phyloP scores from a whole-genome alignment of 2,888 invertebrate genomes.

The Mythimna vitellina region DNA sequence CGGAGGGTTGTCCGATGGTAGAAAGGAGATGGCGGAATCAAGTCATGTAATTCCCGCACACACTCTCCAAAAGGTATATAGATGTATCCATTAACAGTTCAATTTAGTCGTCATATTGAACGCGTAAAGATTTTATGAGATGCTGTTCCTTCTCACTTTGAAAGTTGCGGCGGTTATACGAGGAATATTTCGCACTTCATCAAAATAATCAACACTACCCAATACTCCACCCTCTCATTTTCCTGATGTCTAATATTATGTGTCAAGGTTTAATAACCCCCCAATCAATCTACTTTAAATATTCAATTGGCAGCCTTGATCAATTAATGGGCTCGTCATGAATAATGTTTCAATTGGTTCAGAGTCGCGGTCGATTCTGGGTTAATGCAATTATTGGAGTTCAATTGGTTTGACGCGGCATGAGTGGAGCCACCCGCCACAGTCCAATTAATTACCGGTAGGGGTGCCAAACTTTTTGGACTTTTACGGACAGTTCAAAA shows the following conservation, averaged over 20 bases:
- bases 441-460: slow-evolving; percentile 69
- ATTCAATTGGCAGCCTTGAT: slow-evolving; percentile 56
- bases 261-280: slow-evolving; percentile 15
- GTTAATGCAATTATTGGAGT: slow-evolving; percentile 79
- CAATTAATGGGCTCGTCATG: slow-evolving; percentile 54
- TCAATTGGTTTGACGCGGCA: slow-evolving; percentile 71
- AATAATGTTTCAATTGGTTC: slow-evolving; percentile 69
- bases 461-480: slow-evolving; percentile 16
- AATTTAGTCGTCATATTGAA: no score
- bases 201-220: neutral
- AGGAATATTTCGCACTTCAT: neutral
- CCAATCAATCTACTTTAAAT: slow-evolving; percentile 58
- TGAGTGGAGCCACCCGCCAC: slow-evolving; percentile 64
- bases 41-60: no score
- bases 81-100: no score
- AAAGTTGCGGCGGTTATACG: neutral
- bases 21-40: no score
- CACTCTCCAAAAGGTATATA: no score
- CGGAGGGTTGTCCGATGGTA: no score
- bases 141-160: neutral
- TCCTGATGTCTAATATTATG: neutral
- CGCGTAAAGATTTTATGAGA: no score
- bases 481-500: slow-evolving; percentile 2
- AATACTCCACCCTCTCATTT: neutral
- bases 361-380: slow-evolving; percentile 67